phyloP scores from a whole-genome alignment of 2,888 invertebrate species.

The Caenorhabditis imperialis region DNA sequence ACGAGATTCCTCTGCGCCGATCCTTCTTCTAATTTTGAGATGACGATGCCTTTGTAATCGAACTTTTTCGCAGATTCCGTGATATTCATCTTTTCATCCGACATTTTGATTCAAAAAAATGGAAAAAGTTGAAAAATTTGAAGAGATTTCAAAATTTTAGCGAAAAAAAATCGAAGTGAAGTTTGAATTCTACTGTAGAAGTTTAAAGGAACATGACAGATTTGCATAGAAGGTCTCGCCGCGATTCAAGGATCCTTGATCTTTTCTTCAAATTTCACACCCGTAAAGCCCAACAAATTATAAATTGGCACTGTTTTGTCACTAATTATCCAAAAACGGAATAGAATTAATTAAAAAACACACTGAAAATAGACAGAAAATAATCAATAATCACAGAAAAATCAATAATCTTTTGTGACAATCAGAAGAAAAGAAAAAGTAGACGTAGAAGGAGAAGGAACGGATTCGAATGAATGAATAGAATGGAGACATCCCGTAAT shows the following conservation, averaged over 20 bases:
- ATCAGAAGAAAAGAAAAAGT: not conserved
- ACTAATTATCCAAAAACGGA: constrained; percentile 5
- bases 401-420: not conserved
- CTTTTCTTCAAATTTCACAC: too few relatives aligned
- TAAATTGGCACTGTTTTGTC: constrained; percentile 24
- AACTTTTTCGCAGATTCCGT: too few relatives aligned
- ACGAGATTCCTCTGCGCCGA: too few relatives aligned
- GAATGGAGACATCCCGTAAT: constrained; percentile 28
- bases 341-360: constrained; percentile 30
- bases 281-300: not conserved
- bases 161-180: too few relatives aligned
- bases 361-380: constrained; percentile 3
- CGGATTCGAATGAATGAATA: not conserved
- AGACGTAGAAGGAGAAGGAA: not conserved
- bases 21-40: too few relatives aligned
- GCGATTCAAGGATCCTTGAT: too few relatives aligned
- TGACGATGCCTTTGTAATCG: too few relatives aligned
- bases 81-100: too few relatives aligned
- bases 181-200: too few relatives aligned
- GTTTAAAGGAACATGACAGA: too few relatives aligned
- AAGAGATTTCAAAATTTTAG: too few relatives aligned
- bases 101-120: not conserved
- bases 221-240: too few relatives aligned
- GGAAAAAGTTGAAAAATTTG: not conserved
- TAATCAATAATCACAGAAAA: not conserved